These are phyloP conservation scores for Gymnoscelis rufifasciata DNA, from an alignment of 2,888 invertebrate genomes.

Conservation along the genomic window DNA sequence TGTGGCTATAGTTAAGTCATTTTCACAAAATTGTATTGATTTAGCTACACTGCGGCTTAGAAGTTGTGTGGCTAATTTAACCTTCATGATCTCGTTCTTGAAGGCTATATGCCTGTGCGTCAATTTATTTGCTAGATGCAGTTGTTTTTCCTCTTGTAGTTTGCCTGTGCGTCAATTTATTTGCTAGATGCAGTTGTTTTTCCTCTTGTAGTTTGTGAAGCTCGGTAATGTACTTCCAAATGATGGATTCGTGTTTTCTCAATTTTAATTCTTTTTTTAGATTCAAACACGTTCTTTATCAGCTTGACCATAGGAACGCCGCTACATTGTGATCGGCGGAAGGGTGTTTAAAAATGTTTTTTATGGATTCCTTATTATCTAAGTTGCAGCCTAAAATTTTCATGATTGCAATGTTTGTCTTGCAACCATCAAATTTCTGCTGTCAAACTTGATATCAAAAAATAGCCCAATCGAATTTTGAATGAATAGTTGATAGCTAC, in stretches of 20 bases:
- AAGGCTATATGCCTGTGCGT: neutral
- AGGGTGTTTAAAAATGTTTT: no score
- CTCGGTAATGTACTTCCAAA: neutral
- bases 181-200: neutral
- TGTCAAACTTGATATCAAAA: conserved; percentile 5
- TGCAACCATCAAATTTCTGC: conserved; percentile 21
- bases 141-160: no score
- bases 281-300: neutral
- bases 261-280: neutral
- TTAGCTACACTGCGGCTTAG: conserved; percentile 17
- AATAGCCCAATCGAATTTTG: conserved; percentile 8
- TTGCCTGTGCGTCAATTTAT: neutral
- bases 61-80: neutral
- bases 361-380: neutral
- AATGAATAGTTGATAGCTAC: neutral
- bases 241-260: neutral
- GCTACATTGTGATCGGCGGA: neutral
- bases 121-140: neutral
- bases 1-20: conserved; percentile 6
- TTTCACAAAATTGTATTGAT: conserved; percentile 15
- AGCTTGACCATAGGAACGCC: neutral
- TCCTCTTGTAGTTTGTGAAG: neutral
- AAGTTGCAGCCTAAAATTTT: conserved; percentile 19
- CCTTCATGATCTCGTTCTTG: neutral
- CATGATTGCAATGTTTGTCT: conserved; percentile 16